Conservation (phyloP, 2,113 vertebrate genomes). For the Grus americana region DNA sequence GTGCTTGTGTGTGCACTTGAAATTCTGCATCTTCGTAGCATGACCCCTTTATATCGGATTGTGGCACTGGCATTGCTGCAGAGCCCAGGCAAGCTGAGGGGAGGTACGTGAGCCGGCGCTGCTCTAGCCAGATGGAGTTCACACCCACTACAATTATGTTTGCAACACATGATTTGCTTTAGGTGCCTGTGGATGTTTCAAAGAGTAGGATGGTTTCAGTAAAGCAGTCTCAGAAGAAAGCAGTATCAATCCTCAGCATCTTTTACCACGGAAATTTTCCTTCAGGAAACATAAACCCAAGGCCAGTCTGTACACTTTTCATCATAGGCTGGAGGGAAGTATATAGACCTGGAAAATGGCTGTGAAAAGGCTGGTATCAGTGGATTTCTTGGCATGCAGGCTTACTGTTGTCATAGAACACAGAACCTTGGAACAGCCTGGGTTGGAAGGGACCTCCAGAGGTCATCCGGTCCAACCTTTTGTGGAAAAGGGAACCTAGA, state of each 20-base stretch:
- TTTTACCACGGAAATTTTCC: not conserved
- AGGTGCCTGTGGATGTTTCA: constrained; percentile 46
- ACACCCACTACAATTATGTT: constrained; percentile 70
- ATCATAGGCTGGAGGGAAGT: not conserved
- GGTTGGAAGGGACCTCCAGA: not conserved
- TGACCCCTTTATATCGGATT: not conserved
- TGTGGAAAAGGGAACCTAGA: not conserved
- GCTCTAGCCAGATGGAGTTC: constrained; percentile 58
- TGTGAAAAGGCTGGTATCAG: not conserved
- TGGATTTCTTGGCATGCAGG: not conserved
- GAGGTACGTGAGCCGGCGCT: not conserved
- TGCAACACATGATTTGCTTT: constrained; percentile 50
- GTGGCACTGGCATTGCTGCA: not conserved
- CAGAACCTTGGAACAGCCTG: not conserved
- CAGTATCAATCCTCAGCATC: not conserved
- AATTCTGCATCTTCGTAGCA: not conserved
- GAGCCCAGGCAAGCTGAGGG: not conserved
- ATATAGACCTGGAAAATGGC: not conserved
- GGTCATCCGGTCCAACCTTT: not conserved
- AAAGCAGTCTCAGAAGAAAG: constrained; percentile 19
- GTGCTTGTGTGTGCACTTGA: not conserved
- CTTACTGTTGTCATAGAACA: not conserved
- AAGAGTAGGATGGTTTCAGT: constrained; percentile 31
- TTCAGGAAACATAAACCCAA: not conserved
- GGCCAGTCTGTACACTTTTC: not conserved